Percentiles rank a stretch among this genome's conserved stretches.
phyloP scores from a whole-genome alignment of 2,113 vertebrate genomes.

The Austrofundulus limnaeus region DNA sequence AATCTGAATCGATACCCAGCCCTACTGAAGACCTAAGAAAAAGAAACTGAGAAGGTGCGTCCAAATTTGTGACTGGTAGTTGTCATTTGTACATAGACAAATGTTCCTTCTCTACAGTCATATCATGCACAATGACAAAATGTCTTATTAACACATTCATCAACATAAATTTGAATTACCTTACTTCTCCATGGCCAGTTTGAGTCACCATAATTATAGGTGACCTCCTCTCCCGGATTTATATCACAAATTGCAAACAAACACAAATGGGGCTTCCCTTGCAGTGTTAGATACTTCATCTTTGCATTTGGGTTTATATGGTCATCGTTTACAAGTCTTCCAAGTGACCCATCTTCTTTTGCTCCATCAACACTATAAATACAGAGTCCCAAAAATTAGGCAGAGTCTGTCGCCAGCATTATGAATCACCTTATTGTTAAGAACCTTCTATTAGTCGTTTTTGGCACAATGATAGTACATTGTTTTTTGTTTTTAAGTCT shows the following conservation, averaged over 20 bases:
- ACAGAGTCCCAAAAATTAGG: not conserved
- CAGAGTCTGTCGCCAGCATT: not conserved
- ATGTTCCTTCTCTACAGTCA: no score
- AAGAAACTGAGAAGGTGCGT: no score
- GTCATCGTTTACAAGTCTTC: slow-evolving; percentile 20
- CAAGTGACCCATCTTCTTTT: slow-evolving; percentile 13
- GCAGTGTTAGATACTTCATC: not conserved
- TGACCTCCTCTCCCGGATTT: not conserved
- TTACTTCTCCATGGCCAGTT: slow-evolving; percentile 2
- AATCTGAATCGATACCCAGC: no score
- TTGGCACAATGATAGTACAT: not conserved
- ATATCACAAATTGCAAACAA: slow-evolving; percentile 1
- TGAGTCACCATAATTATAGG: slow-evolving; percentile 4
- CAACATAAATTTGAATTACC: not conserved
- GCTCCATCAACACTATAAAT: slow-evolving; percentile 29
- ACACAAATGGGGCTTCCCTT: slow-evolving; percentile 8
- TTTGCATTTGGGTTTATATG: not conserved
- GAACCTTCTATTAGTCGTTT: not conserved
- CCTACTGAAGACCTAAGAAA: no score
- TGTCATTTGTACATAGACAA: no score
- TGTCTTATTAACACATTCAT: no score
- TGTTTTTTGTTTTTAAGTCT: not conserved
- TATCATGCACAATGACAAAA: no score
- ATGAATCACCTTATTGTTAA: not conserved
- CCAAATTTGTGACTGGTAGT: no score